Percentiles rank a stretch among this genome's conserved stretches.
Evolutionary conservation across 2,113 vertebrate species (phyloP).

Genomic region (Athene cunicularia): DNA sequence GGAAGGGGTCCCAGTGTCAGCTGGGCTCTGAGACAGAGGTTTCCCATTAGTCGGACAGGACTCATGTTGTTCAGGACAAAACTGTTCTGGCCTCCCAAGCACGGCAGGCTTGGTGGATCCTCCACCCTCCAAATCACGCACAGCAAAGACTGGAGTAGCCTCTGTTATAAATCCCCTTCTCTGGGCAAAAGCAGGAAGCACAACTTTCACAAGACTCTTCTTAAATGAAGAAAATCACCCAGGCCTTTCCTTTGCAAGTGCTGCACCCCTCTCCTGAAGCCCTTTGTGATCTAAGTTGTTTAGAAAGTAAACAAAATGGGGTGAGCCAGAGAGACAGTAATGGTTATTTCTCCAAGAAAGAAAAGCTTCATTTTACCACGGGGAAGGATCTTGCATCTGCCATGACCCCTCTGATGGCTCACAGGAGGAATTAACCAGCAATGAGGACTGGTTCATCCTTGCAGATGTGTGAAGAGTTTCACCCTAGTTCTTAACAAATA

Average conservation of each 20-base stretch:
- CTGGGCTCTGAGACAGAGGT: not conserved
- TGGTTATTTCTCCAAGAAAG: not conserved
- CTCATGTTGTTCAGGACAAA: not conserved
- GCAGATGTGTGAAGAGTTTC: not conserved
- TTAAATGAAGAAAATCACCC: not conserved
- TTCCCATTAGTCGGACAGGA: not conserved
- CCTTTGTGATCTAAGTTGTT: not conserved
- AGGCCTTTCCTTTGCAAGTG: not conserved
- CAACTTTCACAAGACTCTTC: not conserved
- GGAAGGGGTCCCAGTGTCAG: not conserved
- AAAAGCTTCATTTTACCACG: conserved; percentile 13
- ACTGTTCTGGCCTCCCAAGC: not conserved
- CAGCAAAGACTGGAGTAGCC: not conserved
- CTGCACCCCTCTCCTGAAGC: not conserved
- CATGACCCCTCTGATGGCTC: not conserved
- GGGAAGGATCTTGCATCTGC: not conserved
- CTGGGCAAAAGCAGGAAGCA: not conserved
- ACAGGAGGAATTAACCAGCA: not conserved
- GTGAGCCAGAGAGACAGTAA: not conserved
- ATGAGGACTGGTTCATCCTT: not conserved
- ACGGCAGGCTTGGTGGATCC: not conserved
- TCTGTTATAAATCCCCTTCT: not conserved
- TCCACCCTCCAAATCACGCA: not conserved
- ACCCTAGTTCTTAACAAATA: not conserved
- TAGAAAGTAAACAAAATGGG: not conserved